A percentile compares a stretch with the other conserved stretches of the same genome.
Evolutionary conservation across 2,113 vertebrate genomes (phyloP).

Genomic region (Entomyzon cyanotis): DNA sequence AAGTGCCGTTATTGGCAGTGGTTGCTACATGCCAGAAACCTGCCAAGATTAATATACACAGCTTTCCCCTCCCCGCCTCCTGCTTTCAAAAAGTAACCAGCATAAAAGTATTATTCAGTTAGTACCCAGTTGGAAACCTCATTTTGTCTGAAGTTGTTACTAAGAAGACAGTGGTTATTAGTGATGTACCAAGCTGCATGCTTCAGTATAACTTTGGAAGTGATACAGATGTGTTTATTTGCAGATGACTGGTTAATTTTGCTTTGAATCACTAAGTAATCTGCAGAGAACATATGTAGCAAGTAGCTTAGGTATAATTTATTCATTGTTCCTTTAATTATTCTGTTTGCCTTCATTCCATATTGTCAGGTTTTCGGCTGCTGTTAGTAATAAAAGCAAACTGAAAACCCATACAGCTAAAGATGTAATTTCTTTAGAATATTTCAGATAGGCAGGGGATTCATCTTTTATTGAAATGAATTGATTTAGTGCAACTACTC

Average conservation of each 20-base stretch:
- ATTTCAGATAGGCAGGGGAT: not conserved
- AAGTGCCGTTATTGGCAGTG: not conserved
- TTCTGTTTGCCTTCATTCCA: not conserved
- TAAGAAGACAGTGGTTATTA: not conserved
- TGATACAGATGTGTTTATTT: not conserved
- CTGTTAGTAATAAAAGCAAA: not conserved
- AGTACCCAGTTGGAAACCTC: not conserved
- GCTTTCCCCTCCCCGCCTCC: not conserved
- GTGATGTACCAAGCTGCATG: not conserved
- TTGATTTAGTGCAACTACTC: not conserved
- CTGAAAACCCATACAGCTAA: not conserved
- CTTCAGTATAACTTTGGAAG: not conserved
- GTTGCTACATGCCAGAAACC: not conserved
- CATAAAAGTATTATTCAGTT: slow-evolving; percentile 10
- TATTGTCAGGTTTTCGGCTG: not conserved
- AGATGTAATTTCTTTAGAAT: not conserved
- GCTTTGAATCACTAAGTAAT: slow-evolving; percentile 10
- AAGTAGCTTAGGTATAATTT: not conserved
- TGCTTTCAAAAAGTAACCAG: slow-evolving; percentile 2
- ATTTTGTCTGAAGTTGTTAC: not conserved
- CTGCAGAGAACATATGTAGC: not conserved
- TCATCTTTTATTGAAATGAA: not conserved
- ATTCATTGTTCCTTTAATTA: slow-evolving; percentile 25
- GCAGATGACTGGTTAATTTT: slow-evolving; percentile 34
- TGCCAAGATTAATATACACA: not conserved